Evolutionary conservation across 2,888 invertebrate species (phyloP).

Genomic region (Drosophila suboccidentalis): DNA sequence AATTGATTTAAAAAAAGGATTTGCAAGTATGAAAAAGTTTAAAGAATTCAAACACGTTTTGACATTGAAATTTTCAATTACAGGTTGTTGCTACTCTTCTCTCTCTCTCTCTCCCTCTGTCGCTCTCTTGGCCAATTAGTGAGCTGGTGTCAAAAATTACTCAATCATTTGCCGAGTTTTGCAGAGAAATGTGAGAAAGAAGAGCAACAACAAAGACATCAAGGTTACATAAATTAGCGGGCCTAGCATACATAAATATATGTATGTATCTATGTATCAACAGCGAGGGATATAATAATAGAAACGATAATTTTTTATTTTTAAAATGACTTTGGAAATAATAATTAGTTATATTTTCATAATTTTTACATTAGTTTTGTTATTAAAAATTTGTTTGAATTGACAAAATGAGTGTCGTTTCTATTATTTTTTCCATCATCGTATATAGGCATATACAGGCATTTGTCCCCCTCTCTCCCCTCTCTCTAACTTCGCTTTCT

Average conservation of each 20-base stretch:
- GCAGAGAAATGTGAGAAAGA: constrained; percentile 63
- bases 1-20: background rate
- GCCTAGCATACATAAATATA: constrained; percentile 14
- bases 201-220: constrained; percentile 55
- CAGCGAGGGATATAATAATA: too few species aligned
- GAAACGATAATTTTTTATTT: too few species aligned
- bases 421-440: too few species aligned
- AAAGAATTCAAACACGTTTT: constrained; percentile 17
- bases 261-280: background rate
- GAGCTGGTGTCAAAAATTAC: constrained; percentile 77
- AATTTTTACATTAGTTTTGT: too few species aligned
- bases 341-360: too few species aligned
- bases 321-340: too few species aligned
- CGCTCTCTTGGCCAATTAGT: constrained; percentile 71
- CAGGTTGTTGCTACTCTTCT: constrained; percentile 9
- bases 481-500: too few species aligned
- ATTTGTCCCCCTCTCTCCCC: background rate
- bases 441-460: background rate
- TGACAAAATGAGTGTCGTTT: background rate
- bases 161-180: constrained; percentile 62
- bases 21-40: background rate
- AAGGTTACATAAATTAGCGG: constrained; percentile 79
- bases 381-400: too few species aligned
- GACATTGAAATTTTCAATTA: constrained; percentile 45
- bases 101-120: background rate